A percentile compares a stretch with the other conserved stretches of the same genome.
These are phyloP conservation scores for Lochmaea crataegi DNA, from an alignment of 2,888 invertebrate species.

Conservation along the genomic window DNA sequence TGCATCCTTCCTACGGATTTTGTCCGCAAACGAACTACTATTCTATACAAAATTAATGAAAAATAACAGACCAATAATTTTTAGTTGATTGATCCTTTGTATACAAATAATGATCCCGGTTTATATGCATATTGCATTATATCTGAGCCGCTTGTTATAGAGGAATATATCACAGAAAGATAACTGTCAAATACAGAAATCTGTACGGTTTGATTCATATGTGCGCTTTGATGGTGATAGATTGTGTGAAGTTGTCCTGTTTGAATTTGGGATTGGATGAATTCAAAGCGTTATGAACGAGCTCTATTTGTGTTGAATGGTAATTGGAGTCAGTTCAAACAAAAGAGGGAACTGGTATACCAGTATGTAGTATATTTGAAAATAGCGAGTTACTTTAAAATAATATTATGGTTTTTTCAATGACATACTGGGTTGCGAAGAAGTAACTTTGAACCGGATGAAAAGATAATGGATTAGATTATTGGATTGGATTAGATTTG, in stretches of 20 bases:
- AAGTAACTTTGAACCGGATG: too few species aligned
- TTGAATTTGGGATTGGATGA: constrained; percentile 26
- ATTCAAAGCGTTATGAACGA: constrained; percentile 24
- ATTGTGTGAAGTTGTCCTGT: constrained; percentile 32
- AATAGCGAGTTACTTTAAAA: neutral
- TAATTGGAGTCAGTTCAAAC: constrained; percentile 2
- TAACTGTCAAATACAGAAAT: constrained; percentile 39
- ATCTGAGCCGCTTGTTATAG: constrained; percentile 12
- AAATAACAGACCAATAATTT: neutral
- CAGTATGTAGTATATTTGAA: neutral
- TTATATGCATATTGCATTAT: constrained; percentile 15
- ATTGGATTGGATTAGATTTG: too few species aligned
- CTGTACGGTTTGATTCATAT: constrained; percentile 32
- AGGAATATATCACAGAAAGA: constrained; percentile 35
- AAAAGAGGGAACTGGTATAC: neutral
- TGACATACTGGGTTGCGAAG: too few species aligned
- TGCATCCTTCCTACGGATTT: too few species aligned
- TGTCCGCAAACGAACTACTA: too few species aligned
- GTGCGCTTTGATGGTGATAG: constrained; percentile 38
- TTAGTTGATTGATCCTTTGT: neutral
- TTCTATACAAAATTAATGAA: too few species aligned
- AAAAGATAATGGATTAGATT: too few species aligned
- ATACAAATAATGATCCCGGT: constrained; percentile 4
- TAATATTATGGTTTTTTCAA: too few species aligned
- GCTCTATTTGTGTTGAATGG: constrained; percentile 28